phyloP scores from a whole-genome alignment of 2,888 invertebrate genomes.

The Hemithea aestivaria region DNA sequence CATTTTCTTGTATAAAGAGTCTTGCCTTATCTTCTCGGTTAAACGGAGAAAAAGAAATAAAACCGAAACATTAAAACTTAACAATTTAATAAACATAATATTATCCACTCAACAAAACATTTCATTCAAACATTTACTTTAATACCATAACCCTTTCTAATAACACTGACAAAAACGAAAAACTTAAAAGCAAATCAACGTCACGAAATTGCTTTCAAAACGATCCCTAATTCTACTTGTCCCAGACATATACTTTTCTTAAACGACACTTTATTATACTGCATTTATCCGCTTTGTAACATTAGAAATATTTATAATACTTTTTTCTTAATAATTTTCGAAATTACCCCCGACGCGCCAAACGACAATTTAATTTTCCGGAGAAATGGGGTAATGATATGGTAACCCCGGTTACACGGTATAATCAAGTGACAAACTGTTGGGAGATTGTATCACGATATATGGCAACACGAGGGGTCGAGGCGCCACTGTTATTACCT shows the following conservation, averaged over 20 bases:
- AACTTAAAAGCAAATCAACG: conserved; percentile 24
- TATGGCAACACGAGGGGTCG: conserved; percentile 31
- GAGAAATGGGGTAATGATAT: conserved; percentile 63
- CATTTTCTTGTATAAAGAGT: no score
- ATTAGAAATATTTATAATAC: conserved; percentile 55
- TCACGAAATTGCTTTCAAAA: conserved; percentile 44
- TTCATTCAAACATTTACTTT: conserved; percentile 7
- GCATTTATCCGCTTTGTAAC: conserved; percentile 68
- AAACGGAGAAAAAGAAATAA: no score
- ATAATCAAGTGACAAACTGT: conserved; percentile 75
- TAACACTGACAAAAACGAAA: conserved; percentile 24
- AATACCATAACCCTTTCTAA: conserved; percentile 19
- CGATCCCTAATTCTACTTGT: conserved; percentile 46
- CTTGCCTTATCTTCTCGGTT: no score
- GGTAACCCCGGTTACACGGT: conserved; percentile 61
- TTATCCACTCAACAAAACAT: conserved; percentile 1
- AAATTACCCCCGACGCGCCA: conserved; percentile 65
- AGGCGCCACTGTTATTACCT: conserved; percentile 31
- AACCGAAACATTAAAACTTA: no score
- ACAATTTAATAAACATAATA: no score
- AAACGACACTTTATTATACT: conserved; percentile 77
- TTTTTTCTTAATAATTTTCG: conserved; percentile 52
- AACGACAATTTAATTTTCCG: conserved; percentile 70
- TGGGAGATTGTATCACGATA: conserved; percentile 36
- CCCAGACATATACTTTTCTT: conserved; percentile 66